Percentiles rank a stretch among this genome's conserved stretches.
phyloP scores from a whole-genome alignment of 1,140 invertebrate genomes.

The Teleopsis dalmanni region DNA sequence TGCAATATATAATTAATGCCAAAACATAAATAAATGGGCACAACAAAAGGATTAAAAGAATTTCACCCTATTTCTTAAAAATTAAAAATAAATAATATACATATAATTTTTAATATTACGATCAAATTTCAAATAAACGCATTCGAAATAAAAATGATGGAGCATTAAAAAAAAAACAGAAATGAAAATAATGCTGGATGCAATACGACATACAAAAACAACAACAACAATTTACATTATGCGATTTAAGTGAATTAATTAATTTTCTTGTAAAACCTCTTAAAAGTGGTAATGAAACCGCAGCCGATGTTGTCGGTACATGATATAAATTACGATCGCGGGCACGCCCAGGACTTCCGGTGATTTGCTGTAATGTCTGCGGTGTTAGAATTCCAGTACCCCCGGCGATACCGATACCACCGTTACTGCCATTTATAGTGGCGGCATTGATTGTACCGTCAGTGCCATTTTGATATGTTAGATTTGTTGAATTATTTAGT shows the following conservation, averaged over 20 bases:
- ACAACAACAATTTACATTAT: neutral
- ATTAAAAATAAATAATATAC: neutral
- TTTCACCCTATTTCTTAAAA: too few species aligned
- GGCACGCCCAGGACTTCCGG: constrained; percentile 40
- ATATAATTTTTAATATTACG: neutral
- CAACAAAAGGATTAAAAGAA: too few species aligned
- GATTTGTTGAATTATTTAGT: neutral
- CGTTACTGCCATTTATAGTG: neutral
- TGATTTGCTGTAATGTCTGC: constrained; percentile 40
- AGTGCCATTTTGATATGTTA: constrained; percentile 10
- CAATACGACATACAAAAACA: neutral
- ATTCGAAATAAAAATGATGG: constrained; percentile 1
- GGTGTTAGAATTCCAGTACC: constrained; percentile 16
- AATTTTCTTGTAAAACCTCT: constrained; percentile 24
- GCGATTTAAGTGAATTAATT: too few species aligned
- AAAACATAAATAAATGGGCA: too few species aligned
- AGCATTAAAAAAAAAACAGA: neutral
- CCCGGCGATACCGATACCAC: neutral
- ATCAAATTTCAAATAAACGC: too few species aligned
- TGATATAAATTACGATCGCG: constrained; percentile 43
- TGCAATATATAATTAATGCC: too few species aligned
- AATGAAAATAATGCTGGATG: neutral
- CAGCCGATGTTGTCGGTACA: constrained; percentile 23
- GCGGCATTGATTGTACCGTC: neutral
- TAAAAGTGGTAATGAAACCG: constrained; percentile 33